Percentiles rank a stretch among this genome's conserved stretches.
Evolutionary conservation across 2,113 vertebrate genomes (phyloP).

Genomic region (Rhizomys pruinosus): DNA sequence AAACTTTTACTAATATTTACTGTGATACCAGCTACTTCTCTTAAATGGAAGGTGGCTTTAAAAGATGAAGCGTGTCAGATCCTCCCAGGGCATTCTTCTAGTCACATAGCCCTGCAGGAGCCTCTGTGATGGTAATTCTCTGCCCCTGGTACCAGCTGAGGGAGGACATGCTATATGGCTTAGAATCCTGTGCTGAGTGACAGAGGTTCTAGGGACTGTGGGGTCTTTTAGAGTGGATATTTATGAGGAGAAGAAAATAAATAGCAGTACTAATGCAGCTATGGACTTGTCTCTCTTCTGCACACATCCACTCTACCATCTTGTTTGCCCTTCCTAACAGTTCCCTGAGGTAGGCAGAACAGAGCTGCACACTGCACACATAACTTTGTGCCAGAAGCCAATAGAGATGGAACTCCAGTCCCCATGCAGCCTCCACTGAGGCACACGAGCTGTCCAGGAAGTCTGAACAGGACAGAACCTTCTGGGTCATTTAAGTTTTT

Average conservation of each 20-base stretch:
- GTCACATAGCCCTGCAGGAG: no score
- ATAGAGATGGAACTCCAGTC: neutral
- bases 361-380: neutral
- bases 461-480: neutral
- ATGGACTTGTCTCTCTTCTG: neutral
- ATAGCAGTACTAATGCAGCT: neutral
- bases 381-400: neutral
- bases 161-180: neutral
- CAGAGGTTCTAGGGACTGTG: neutral
- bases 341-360: neutral
- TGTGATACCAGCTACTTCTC: neutral
- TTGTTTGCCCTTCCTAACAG: neutral
- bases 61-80: neutral
- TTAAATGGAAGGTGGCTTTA: neutral
- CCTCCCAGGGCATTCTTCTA: neutral
- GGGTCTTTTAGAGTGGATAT: neutral
- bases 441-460: neutral
- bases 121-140: neutral
- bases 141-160: neutral
- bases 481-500: neutral
- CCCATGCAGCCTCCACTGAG: fast-evolving
- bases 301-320: neutral
- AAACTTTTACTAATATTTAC: neutral
- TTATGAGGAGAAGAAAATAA: neutral
- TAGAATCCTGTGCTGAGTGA: neutral